These are phyloP conservation scores for Xanthia icteritia DNA, from an alignment of 2,888 invertebrate genomes.

Conservation along the genomic window DNA sequence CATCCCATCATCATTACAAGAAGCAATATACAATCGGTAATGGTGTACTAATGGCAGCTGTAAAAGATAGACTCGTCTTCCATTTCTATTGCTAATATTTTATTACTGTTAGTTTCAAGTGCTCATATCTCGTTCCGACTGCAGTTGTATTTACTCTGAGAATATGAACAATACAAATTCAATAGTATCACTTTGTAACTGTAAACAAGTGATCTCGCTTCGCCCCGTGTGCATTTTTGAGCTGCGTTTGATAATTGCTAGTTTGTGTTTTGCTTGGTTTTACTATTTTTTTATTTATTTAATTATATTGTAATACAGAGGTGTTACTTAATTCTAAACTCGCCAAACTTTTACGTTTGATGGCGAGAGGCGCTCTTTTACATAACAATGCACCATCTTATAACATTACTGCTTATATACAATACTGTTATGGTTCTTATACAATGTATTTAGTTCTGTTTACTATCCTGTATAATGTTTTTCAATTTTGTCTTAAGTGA, in stretches of 20 bases:
- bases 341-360: too few species aligned
- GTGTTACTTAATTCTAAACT: too few species aligned
- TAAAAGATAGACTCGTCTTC: constrained; percentile 50
- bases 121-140: constrained; percentile 9
- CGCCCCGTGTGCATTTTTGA: background rate
- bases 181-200: constrained; percentile 16
- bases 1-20: constrained; percentile 25
- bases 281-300: too few species aligned
- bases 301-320: too few species aligned
- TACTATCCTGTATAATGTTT: too few species aligned
- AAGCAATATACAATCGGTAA: constrained; percentile 36
- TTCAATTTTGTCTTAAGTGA: too few species aligned
- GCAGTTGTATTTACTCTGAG: constrained; percentile 26
- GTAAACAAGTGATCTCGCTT: constrained; percentile 21
- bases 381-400: too few species aligned
- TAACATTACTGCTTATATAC: too few species aligned
- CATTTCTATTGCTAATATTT: constrained; percentile 38
- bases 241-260: too few species aligned
- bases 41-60: constrained; percentile 40
- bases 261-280: background rate
- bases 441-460: too few species aligned
- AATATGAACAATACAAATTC: constrained; percentile 29
- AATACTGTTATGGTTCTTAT: too few species aligned
- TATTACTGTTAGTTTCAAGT: constrained; percentile 46
- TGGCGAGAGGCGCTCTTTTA: too few species aligned